A percentile compares a stretch with the other conserved stretches of the same genome.
Evolutionary conservation across 1,140 invertebrate species (phyloP).

Genomic region (Aphaenogaster floridana): DNA sequence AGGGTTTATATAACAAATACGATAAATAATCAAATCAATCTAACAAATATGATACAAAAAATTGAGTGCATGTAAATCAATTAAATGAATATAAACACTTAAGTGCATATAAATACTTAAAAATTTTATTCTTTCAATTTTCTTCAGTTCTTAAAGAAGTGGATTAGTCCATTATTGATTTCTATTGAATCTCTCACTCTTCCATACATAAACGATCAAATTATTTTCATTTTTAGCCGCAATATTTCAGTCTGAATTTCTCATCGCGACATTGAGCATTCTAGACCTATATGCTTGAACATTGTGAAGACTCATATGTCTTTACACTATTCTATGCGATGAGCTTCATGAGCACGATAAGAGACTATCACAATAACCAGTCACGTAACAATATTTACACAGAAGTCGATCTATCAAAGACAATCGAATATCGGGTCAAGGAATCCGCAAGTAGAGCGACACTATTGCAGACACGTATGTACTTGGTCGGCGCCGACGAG

Average conservation of each 20-base stretch:
- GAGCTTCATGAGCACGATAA: neutral
- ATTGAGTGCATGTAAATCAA: neutral
- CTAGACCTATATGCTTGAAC: neutral
- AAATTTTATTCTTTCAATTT: neutral
- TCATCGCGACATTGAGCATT: neutral
- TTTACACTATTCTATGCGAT: conserved; percentile 34
- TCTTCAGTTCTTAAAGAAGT: neutral
- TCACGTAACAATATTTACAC: conserved; percentile 42
- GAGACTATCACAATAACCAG: neutral
- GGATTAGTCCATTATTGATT: neutral
- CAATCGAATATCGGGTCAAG: conserved; percentile 53
- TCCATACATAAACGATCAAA: neutral
- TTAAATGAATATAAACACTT: no score
- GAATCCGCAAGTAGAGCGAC: conserved; percentile 43
- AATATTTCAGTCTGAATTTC: neutral
- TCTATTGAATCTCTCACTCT: neutral
- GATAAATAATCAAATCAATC: neutral
- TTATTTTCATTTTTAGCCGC: neutral
- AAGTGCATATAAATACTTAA: no score
- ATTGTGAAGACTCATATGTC: neutral
- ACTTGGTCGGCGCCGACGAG: conserved; percentile 21
- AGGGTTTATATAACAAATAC: neutral
- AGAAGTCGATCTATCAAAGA: conserved; percentile 20
- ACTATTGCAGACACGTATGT: neutral
- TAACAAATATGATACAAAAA: neutral